Percentiles rank a stretch among this genome's conserved stretches.
Evolutionary conservation across 2,888 invertebrate species (phyloP).

Genomic region (Synanthedon andrenaeformis): DNA sequence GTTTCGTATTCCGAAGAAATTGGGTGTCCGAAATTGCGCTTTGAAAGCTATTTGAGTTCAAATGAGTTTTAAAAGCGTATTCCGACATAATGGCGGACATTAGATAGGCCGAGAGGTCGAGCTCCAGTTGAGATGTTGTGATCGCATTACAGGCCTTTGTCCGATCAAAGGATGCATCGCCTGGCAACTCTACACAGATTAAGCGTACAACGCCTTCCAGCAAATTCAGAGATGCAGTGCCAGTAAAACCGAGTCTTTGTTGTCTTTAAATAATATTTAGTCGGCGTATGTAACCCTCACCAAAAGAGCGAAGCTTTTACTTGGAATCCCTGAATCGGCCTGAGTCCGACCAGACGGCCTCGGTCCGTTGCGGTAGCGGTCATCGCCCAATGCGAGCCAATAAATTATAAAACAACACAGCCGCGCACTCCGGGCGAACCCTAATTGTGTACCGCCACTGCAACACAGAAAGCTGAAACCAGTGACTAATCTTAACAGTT

Average conservation of each 20-base stretch:
- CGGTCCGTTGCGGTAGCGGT: conserved; percentile 3
- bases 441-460: background rate
- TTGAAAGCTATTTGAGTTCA: conserved; percentile 9
- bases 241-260: background rate
- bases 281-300: background rate
- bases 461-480: no score
- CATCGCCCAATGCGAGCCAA: conserved; percentile 2
- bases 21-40: conserved; percentile 8
- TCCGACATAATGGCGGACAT: conserved; percentile 11
- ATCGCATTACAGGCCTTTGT: conserved; percentile 21
- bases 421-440: conserved; percentile 2
- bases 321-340: conserved; percentile 1
- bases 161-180: conserved; percentile 10
- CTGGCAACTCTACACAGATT: background rate
- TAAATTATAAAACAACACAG: conserved; percentile 22
- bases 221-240: background rate
- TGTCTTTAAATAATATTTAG: background rate
- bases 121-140: conserved; percentile 3
- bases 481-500: no score
- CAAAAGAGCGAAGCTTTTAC: conserved; percentile 4
- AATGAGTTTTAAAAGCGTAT: conserved; percentile 9
- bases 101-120: conserved; percentile 11
- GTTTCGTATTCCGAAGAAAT: conserved; percentile 10
- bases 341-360: conserved; percentile 1
- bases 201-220: background rate